Base-by-base conservation (phyloP, 30 jellyfish, hydroid and myxozoan genomes). In the Aurelia aurita region DNA sequence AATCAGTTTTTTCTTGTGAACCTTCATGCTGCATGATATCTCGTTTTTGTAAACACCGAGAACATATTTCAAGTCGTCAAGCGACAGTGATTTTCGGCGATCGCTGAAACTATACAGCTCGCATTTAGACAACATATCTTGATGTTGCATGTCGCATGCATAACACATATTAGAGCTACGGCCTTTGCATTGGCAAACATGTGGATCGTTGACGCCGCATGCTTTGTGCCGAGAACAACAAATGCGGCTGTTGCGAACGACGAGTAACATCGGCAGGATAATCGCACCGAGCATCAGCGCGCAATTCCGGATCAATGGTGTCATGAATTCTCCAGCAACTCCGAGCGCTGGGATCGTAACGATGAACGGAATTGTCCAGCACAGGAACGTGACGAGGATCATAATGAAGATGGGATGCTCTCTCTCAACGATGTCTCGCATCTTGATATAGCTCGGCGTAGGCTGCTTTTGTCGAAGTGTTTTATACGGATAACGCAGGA, bases 331-430 rank as follows among this genome's bases (percentile, higher is more conserved):
- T 4, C 78, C 51, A 28, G 78, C 65, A 9, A 82, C 70, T 23
- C 80, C 89, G 13, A 89, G 15, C 62, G 76, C 74, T 1, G 97
- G 96, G 60, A 90, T 55, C n/a, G 99, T 95, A 9, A 85, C 84
- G 32, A 81, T 29, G 71, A 76, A 95, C 31, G 95, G 92, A 20
- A 75, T 54, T 26, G 85, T 39, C 99, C 99, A 95, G 39, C 69
- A 22, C 35, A 86, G 53, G 60, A 81, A 80, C 47, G 97, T 85
- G 18, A 88, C 22, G 8, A 95, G 58, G 28, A 76, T 83, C 96
- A 95, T 78, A 62, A 89, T 27, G 83, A 90, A 95, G 23, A 95
- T 74, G 11, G 99, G 97, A 62, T 77, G 94, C 86, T 90, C 98
- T 51, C 88, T 58, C 32, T 92, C 95, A 13, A 88, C 91, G 53